Conservation (phyloP, 1,140 invertebrate genomes). For the Musca vetustissima region DNA sequence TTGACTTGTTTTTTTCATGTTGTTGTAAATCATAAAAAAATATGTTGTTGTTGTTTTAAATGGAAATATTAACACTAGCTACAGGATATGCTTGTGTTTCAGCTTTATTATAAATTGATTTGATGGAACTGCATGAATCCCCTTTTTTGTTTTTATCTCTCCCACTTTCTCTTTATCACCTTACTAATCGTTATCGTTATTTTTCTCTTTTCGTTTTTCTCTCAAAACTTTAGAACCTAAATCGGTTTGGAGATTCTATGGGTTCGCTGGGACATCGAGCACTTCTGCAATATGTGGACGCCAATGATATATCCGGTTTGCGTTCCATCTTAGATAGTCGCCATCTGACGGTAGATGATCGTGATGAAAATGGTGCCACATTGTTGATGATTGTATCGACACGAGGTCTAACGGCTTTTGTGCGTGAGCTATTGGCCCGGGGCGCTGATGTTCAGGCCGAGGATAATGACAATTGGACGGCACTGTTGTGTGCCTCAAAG, state of each 20-base stretch:
- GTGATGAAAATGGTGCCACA: slow-evolving; percentile 91
- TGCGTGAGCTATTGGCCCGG: slow-evolving; percentile 78
- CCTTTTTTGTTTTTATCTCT: no score
- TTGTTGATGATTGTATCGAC: slow-evolving; percentile 86
- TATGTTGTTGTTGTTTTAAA: no score
- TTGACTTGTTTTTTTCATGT: no score
- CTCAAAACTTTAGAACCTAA: slow-evolving; percentile 42
- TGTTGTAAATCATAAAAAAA: no score
- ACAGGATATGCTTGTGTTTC: no score
- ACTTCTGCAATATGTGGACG: slow-evolving; percentile 75
- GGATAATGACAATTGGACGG: slow-evolving; percentile 92
- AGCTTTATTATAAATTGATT: no score
- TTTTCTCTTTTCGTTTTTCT: background rate
- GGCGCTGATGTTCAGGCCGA: slow-evolving; percentile 89
- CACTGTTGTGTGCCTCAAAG: slow-evolving; percentile 86
- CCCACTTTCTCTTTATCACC: no score
- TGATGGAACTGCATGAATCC: no score
- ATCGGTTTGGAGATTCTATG: slow-evolving; percentile 75
- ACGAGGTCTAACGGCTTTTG: slow-evolving; percentile 78
- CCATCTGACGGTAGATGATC: slow-evolving; percentile 81
- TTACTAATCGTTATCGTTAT: no score
- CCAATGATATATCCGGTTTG: slow-evolving; percentile 77
- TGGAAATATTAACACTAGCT: no score
- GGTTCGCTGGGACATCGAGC: slow-evolving; percentile 80
- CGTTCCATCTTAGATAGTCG: slow-evolving; percentile 80